Base-by-base conservation (phyloP, 1,140 invertebrate species). In the Nixonia krombeini region DNA sequence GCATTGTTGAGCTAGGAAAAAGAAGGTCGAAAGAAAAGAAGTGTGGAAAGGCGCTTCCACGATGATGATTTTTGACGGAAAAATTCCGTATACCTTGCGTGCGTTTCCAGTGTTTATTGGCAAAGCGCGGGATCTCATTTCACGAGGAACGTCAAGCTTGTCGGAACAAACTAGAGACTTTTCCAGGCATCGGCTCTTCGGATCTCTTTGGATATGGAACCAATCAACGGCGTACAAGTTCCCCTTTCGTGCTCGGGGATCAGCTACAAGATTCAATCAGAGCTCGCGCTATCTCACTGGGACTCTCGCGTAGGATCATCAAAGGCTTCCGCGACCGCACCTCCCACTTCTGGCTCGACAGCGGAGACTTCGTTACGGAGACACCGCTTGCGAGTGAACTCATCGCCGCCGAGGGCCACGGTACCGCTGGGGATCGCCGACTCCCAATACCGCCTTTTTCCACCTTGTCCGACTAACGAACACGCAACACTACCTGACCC, bases 291-390 rank as follows among this genome's bases (percentile, higher is more conserved):
- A n/a, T n/a, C n/a, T n/a, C n/a, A n/a, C n/a, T n/a, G n/a, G n/a
- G n/a, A n/a, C n/a, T n/a, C n/a, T n/a, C n/a, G n/a, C 57, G 40
- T 44, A 69, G 42, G 44, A 64, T 44, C 45, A 13, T 74, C 67
- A 64, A 74, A 77, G 72, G 67, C 31, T 57, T 37, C 64, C 67
- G 72, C 69, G 38, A 63, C 42, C 64, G 55, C 58, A 42, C 52
- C 37, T 49, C 28, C 29, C 44, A 21, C 18, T 21, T 35, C 13
- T 35, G 15, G 18, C 15, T 17, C 40, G 21, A 12, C 13, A 42
- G 28, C 40, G 9, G n/a, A 42, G 23, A 21, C 17, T 25, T 59
- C 63, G 42, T 58, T 59, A 40, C 37, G 17, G 41, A 18, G 41
- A 44, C 41, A 44, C 25, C 17, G 18, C 18, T 44, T 44, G n/a